Conservation (phyloP, 2,797 vertebrate genomes). For the Chaetodon trifasciatus region DNA sequence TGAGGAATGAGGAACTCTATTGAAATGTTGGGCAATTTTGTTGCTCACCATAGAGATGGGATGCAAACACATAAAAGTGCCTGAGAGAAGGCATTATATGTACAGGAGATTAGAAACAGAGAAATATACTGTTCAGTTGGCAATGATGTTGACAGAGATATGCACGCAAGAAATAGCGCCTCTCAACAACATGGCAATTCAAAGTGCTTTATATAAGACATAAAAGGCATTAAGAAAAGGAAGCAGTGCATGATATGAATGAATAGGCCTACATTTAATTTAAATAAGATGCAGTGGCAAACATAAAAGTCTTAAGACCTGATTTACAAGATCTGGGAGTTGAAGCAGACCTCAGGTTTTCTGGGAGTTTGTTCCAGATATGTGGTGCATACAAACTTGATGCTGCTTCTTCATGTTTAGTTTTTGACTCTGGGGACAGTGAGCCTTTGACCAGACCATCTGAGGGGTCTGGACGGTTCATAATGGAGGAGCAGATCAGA, state of each 20-base stretch:
- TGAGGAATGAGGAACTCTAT: not conserved
- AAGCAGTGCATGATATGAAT: not conserved
- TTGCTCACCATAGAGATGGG: not conserved
- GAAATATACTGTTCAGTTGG: not conserved
- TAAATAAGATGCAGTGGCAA: not conserved
- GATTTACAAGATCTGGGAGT: not conserved
- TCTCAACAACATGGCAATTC: conserved; percentile 5
- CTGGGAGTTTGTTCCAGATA: not conserved
- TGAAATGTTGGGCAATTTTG: not conserved
- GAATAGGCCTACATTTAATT: not conserved
- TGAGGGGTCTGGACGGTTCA: not conserved
- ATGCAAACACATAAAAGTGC: not conserved
- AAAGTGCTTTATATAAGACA: conserved; percentile 1
- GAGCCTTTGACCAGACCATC: not conserved
- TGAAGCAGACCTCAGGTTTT: not conserved
- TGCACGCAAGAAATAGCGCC: not conserved
- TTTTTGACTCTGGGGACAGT: not conserved
- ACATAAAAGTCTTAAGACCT: not conserved
- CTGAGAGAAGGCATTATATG: not conserved
- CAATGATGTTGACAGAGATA: not conserved
- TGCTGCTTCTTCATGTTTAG: not conserved
- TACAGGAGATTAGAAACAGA: not conserved
- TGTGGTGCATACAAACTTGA: not conserved
- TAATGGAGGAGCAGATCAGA: not conserved
- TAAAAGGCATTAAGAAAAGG: too few relatives aligned